Conservation (phyloP, 2,888 invertebrate species). For the Ornithoptera alexandrae region DNA sequence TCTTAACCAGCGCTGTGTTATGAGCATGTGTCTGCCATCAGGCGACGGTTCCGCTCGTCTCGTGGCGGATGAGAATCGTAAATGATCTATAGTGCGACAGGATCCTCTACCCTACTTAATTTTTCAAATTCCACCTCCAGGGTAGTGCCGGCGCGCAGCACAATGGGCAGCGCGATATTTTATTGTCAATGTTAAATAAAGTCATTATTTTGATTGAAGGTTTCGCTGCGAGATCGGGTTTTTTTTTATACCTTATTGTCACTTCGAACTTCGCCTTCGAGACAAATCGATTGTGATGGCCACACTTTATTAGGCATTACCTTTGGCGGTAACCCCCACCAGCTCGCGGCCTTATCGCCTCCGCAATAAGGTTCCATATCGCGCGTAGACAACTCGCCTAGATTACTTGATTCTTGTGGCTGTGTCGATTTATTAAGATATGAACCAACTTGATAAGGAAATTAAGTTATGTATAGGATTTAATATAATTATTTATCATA, state of each 20-base stretch:
- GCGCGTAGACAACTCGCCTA: not conserved
- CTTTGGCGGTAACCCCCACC: conserved; percentile 22
- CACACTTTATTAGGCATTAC: conserved; percentile 52
- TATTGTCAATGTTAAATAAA: conserved; percentile 79
- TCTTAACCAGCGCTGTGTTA: too few species aligned
- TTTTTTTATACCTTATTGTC: conserved; percentile 45
- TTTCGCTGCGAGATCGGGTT: conserved; percentile 40
- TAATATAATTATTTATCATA: too few species aligned
- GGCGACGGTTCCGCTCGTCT: too few species aligned
- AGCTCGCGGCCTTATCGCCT: not conserved
- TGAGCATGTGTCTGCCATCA: too few species aligned
- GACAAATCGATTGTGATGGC: conserved; percentile 70
- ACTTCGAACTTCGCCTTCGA: conserved; percentile 47
- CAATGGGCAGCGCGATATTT: conserved; percentile 71
- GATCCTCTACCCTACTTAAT: conserved; percentile 41
- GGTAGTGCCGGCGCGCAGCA: conserved; percentile 49
- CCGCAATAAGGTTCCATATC: conserved; percentile 2
- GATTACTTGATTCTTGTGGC: not conserved
- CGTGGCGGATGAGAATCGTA: too few species aligned
- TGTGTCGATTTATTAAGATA: not conserved
- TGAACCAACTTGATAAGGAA: too few species aligned
- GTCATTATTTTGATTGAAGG: conserved; percentile 79
- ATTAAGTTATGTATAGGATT: too few species aligned
- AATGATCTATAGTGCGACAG: not conserved
- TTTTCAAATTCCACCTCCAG: conserved; percentile 47